Base-by-base conservation (phyloP, 1,140 invertebrate genomes). In the Drosophila elegans region DNA sequence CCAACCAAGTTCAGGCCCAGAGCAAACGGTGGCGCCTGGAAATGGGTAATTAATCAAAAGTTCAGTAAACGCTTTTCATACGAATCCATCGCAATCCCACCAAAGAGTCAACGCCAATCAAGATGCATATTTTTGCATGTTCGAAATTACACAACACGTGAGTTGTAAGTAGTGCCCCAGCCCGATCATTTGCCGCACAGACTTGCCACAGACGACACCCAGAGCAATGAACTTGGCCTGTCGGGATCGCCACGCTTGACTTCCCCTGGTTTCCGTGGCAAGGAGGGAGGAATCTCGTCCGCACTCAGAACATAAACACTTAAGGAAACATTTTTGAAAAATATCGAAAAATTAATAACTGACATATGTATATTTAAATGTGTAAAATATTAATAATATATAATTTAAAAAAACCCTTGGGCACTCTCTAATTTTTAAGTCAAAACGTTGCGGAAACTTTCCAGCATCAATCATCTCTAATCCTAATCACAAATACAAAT, bases 151-250 rank as follows among this genome's bases (percentile, higher is more conserved):
- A 72, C 73, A 66, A 78, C 81, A 84, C 77, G 76, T 84, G 80
- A 85, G 75, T 21, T 49, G 42, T 32, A 13, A 54, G 48, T 13
- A 63, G 25, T 34, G 42, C 16, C 63, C 39, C 55, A 21, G 42
- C 12, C 63, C 39, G 46, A 29, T 21, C 62, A 27, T 39, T 51
- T 60, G 29, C 16, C 16, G 53, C 46, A 62, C 53, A 67, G 72
- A 75, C 73, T 51, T 12, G 53, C 38, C 60, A 61, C 79, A 82
- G 80, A 77, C 79, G 67, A 69, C 73, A 61, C 34, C 61, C 46
- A 71, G 83, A 79, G 84, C 83, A 86, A 76, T 86, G 83, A 88
- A 86, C 83, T 88, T 86, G 76, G 42, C 69, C 67, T 55, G 59
- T 44, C 32, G 32, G 77, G 81, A 85, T 85, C 81, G 81, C 69